Percentiles rank a stretch among this genome's conserved stretches.
Conservation (phyloP, 2,888 invertebrate species). For the Cataglyphis rosenhaueri region DNA sequence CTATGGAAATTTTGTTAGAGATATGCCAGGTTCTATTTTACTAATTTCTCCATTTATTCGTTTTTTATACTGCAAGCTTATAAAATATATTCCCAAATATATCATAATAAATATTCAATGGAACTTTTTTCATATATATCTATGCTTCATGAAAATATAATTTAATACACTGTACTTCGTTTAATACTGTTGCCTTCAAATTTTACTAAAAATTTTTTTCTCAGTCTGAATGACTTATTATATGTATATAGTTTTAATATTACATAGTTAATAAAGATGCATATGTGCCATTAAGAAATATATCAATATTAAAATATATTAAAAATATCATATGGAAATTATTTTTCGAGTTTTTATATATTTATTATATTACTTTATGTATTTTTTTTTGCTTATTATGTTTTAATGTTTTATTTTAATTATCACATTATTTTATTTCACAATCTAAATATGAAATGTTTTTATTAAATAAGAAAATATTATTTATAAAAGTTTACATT, state of each 20-base stretch:
- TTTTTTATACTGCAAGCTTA: slow-evolving; percentile 58
- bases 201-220: slow-evolving; percentile 42
- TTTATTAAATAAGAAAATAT: not conserved
- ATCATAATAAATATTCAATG: slow-evolving; percentile 39
- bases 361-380: not conserved
- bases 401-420: slow-evolving; percentile 2
- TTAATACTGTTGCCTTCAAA: slow-evolving; percentile 61
- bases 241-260: not conserved
- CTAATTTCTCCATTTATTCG: not conserved
- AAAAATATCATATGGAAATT: not conserved
- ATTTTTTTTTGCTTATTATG: no score
- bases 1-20: slow-evolving; percentile 55
- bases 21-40: slow-evolving; percentile 64
- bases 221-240: slow-evolving; percentile 27
- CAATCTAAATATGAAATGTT: not conserved
- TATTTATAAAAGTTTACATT: slow-evolving; percentile 28
- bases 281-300: slow-evolving; percentile 43
- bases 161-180: slow-evolving; percentile 69
- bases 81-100: slow-evolving; percentile 63
- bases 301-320: slow-evolving; percentile 55
- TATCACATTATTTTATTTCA: not conserved
- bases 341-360: not conserved
- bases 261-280: slow-evolving; percentile 7
- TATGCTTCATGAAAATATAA: slow-evolving; percentile 57
- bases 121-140: slow-evolving; percentile 49